Base-by-base conservation (phyloP, 2,888 invertebrate species). In the Pachymerium ferrugineum region DNA sequence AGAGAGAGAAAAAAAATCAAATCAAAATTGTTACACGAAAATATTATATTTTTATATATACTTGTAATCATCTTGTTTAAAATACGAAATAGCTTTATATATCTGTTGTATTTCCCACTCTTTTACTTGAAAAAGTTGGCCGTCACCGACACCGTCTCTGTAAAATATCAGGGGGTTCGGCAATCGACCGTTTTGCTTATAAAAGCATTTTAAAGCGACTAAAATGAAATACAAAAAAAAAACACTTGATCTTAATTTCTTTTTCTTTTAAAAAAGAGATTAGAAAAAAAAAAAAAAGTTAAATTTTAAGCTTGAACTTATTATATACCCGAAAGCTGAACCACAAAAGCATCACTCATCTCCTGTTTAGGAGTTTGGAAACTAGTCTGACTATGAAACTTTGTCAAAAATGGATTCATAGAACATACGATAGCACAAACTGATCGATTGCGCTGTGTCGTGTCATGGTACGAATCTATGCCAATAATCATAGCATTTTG, bases 71-170 rank as follows among this genome's bases (percentile, higher is more conserved):
- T 28, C 16, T 1, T 25, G 10, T 3, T 74, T 74, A 6, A 75
- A 62, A 3, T 19, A 29, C 19, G 67, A 47, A 28, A 76, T 47
- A 8, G 69, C 31, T 3, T 42, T 54, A 3, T 70, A 10, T 10
- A 76, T 70, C 19, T 76, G 76, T 1, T 12, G 14, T 3, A 76
- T 14, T 25, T 76, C 76, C 33, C 69, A 73, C 12, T 75, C 75
- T 3, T 54, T 30, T 3, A 76, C 69, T 16, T 33, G 35, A 10
- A 38, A 19, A 10, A 76, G 54, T 35, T 76, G 75, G 0, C 96
- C 94, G 80, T 97, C 95, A 2, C 95, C 91, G 0, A 97, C 94
- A 38, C 97, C 97, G 83, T 98, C 97, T 75, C 97, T 87, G 83
- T 89, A 97, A 35, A 98, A 88, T 6, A 97, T 87, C 35, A 97